phyloP scores from a whole-genome alignment of 2,113 vertebrate genomes.

The Lamprotornis superbus region DNA sequence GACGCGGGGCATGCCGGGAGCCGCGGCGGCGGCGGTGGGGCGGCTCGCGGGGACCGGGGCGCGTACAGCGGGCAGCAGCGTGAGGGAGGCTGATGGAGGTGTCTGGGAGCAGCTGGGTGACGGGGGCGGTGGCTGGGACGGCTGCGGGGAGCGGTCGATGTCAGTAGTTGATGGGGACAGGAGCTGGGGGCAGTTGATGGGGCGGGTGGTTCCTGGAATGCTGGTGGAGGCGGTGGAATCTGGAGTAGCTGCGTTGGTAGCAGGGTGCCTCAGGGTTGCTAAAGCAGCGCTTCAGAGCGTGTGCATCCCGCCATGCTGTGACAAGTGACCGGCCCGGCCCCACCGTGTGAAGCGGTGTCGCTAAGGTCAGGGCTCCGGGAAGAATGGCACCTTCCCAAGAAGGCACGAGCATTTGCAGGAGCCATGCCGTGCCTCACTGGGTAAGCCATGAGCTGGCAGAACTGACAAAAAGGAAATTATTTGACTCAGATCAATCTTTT shows the following conservation, averaged over 20 bases:
- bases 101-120: too few species aligned
- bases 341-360: rapidly evolving
- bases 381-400: background rate
- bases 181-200: background rate
- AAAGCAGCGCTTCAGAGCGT: background rate
- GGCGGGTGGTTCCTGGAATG: too few species aligned
- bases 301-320: background rate
- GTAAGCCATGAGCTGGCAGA: background rate
- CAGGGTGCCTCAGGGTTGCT: too few species aligned
- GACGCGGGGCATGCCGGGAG: too few species aligned
- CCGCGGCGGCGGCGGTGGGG: too few species aligned
- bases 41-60: too few species aligned
- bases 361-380: background rate
- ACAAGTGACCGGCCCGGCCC: background rate
- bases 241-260: too few species aligned
- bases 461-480: rapidly evolving
- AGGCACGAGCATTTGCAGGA: background rate
- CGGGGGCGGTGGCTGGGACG: too few species aligned
- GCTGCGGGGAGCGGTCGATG: background rate
- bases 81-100: background rate
- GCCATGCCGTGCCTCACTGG: rapidly evolving
- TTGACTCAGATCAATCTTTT: background rate
- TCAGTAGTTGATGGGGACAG: background rate
- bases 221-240: too few species aligned
- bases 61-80: background rate